Base-by-base conservation (phyloP, 2,113 vertebrate genomes). In the Vidua chalybeata region DNA sequence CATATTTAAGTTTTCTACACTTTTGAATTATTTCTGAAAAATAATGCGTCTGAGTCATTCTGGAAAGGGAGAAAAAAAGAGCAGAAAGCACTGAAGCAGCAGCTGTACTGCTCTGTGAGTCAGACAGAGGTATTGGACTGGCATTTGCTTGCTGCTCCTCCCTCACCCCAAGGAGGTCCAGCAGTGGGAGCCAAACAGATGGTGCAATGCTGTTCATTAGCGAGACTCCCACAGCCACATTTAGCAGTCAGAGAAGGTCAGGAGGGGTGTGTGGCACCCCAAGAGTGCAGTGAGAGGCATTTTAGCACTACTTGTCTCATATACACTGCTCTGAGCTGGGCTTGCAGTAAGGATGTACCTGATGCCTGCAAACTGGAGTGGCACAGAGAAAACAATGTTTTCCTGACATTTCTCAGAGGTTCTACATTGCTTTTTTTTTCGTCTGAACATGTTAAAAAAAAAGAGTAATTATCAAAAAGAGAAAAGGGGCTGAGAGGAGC, bases 341-440 rank as follows among this genome's bases (percentile, higher is more conserved):
- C 19, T 85, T 8, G 20, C 37, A 66, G 63, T 66, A 84, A 49
- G 56, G 89, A 76, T 37, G 71, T 37, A 86, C 33, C 67, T 19
- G 5, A 59, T 12, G 12, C 23, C 73, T 0, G 1, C 76, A 74
- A 39, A 82, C 39, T 46, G 46, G 76, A 89, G 69, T 6, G 26
- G 49, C 4, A 15, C 69, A 74, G 84, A 45, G 64, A 68, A 96
- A 96, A 95, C 84, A 39, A 74, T 51, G 72, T 79, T 97, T 94
- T 88, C 55, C 33, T 95, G 79, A 84, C 69, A 95, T 96, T 97
- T 97, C 52, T 96, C 84, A 96, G 97, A 95, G 94, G 91, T 90
- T 91, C 84, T 64, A 21, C 43, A 49, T 66, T 79, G 27, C 27
- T 80, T 91, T 97, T 97, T 41, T 97, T 94, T 90, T 48, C 35